Evolutionary conservation across 1,140 invertebrate genomes (phyloP), one percentile per base, ranked within the genome.

Genomic region (Battus philenor): DNA sequence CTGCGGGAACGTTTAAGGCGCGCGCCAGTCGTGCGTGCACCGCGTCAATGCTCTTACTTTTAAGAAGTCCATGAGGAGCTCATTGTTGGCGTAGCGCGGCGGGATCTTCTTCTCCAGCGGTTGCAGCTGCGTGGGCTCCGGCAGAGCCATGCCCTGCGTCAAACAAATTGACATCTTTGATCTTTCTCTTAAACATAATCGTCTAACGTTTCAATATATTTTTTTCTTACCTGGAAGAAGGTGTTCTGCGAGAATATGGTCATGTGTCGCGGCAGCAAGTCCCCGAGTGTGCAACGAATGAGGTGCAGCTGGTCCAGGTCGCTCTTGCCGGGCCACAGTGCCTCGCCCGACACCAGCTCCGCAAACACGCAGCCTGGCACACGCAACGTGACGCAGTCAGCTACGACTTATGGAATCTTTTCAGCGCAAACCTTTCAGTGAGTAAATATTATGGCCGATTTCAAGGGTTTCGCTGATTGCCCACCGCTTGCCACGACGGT

Each of bases 261-360:
- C 90, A 99, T 93, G 78, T 99, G 98, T 32, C 97, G 89, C 1
- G 96, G 94, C 56, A 98, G 88, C 2, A 99, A 87, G 68, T 99
- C 97, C 7, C 97, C 94, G 10, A 95, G 84, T 0, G 96, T 98
- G 85, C 93, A 94, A 63, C 95, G 89, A 61, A 99, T 99, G 47
- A 98, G 89, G 86, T 98, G 99, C 13, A 99, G 85, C 78, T 99
- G 98, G 86, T 99, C 98, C 1, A 99, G 94, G 73, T 99, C 98
- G 6, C 97, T 98, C 86, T 98, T 96, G 31, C 98, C 98, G 0
- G 97, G 97, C 97, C 97, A 99, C 1, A 99, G 78, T 0, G 96
- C 95, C 78, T 98, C 96, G n/a, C 97, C 96, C 8, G 94, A 92
- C 17, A 98, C 91, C 41, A 99, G 84, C 86, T 99, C 98, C 2